A percentile compares a stretch with the other conserved stretches of the same genome.
Evolutionary conservation across 2,113 vertebrate species (phyloP).

Genomic region (Oenanthe oenanthe): DNA sequence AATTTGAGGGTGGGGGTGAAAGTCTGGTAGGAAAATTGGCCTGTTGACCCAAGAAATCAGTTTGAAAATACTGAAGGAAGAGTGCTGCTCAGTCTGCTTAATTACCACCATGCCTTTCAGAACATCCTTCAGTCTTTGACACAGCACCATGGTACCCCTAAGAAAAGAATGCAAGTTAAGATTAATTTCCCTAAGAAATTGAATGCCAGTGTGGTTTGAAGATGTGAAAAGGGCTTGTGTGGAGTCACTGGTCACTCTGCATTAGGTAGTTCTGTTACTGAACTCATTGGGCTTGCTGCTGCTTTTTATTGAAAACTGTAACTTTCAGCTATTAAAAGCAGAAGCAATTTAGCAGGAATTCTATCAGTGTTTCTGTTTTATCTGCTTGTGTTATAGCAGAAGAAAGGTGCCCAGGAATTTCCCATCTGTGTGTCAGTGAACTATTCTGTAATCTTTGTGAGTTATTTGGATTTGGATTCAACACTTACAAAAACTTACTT

Average conservation of each 20-base stretch:
- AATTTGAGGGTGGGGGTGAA: not conserved
- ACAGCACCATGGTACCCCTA: not conserved
- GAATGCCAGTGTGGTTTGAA: not conserved
- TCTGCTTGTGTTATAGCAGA: not conserved
- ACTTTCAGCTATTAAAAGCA: not conserved
- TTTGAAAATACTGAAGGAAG: not conserved
- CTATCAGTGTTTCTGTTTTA: not conserved
- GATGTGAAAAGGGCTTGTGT: not conserved
- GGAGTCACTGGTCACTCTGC: not conserved
- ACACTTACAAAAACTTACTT: not conserved
- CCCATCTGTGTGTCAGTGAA: not conserved
- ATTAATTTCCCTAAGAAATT: not conserved
- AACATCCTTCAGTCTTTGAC: not conserved
- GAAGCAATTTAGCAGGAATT: not conserved
- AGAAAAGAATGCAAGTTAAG: not conserved
- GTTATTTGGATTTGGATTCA: conserved; percentile 2
- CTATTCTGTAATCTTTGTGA: conserved; percentile 21
- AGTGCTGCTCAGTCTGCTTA: not conserved
- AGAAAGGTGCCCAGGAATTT: not conserved
- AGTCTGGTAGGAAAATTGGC: not conserved
- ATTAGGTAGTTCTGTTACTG: not conserved
- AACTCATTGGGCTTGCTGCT: not conserved
- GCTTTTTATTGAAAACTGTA: not conserved
- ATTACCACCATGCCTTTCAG: not conserved
- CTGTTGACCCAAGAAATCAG: not conserved